Conservation (phyloP, 1,140 invertebrate species). For the Bombus confusus region DNA sequence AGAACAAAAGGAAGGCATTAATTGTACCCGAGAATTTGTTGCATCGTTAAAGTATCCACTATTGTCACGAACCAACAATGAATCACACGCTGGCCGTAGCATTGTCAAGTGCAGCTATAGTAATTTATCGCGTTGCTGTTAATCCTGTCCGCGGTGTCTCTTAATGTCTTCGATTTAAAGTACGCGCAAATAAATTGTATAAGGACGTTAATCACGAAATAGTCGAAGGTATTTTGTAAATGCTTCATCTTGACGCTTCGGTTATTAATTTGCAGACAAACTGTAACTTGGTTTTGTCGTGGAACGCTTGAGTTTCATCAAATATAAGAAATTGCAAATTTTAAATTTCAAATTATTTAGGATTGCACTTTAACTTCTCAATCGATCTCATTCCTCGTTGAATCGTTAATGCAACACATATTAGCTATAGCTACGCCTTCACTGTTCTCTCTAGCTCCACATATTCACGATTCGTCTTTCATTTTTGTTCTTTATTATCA, state of each 20-base stretch:
- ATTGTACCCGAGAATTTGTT: slow-evolving; percentile 47
- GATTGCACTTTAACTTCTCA: too few relatives aligned
- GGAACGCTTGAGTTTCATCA: too few relatives aligned
- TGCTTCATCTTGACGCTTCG: not conserved
- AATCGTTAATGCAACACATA: not conserved
- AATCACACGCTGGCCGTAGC: slow-evolving; percentile 34
- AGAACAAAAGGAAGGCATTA: slow-evolving; percentile 47
- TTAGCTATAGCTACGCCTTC: not conserved
- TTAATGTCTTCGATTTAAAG: slow-evolving; percentile 45
- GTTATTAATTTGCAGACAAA: not conserved
- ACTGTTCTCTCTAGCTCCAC: not conserved
- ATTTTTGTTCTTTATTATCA: not conserved
- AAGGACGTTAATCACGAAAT: not conserved
- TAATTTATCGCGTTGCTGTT: slow-evolving; percentile 50
- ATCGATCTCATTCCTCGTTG: not conserved
- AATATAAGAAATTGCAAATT: too few relatives aligned
- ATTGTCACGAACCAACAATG: slow-evolving; percentile 45
- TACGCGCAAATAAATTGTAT: slow-evolving; percentile 16
- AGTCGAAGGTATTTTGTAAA: not conserved
- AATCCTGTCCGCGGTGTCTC: slow-evolving; percentile 36
- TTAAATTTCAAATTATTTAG: too few relatives aligned
- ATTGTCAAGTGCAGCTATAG: slow-evolving; percentile 49
- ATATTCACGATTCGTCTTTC: not conserved
- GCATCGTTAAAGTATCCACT: slow-evolving; percentile 44
- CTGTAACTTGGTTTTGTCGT: not conserved